Evolutionary conservation across 2,113 vertebrate species (phyloP).

Genomic region (Malurus cyaneus): DNA sequence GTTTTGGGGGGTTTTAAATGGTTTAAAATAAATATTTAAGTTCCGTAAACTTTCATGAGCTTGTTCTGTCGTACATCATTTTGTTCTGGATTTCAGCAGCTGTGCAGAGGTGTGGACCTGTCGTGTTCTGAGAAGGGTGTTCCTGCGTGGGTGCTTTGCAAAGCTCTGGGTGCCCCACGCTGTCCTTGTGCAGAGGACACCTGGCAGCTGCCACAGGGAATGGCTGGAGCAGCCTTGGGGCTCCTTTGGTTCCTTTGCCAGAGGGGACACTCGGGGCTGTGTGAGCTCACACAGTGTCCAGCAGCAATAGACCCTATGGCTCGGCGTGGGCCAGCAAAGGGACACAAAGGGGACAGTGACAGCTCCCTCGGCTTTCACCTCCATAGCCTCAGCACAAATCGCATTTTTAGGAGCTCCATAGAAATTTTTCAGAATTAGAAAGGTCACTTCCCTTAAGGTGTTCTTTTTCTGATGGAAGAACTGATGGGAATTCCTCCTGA

Average conservation of each 20-base stretch:
- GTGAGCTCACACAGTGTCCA: accelerated
- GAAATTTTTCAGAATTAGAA: not conserved
- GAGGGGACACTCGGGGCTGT: not conserved
- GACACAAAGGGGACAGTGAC: not conserved
- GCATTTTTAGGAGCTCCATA: not conserved
- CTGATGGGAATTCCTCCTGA: not conserved
- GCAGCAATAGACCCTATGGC: not conserved
- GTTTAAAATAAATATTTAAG: constrained; percentile 91
- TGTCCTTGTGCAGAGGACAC: not conserved
- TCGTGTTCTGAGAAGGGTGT: not conserved
- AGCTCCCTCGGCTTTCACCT: not conserved
- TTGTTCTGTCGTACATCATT: not conserved
- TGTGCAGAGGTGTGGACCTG: not conserved
- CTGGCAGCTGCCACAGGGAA: not conserved
- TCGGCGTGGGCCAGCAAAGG: accelerated
- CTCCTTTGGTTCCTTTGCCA: not conserved
- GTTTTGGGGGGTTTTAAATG: constrained; percentile 69
- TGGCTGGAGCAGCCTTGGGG: not conserved
- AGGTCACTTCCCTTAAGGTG: not conserved
- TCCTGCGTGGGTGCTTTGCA: not conserved
- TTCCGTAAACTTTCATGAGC: constrained; percentile 67
- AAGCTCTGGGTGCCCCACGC: not conserved
- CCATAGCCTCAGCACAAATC: not conserved
- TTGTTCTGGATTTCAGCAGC: not conserved
- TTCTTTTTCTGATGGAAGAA: not conserved